These are phyloP conservation scores for Rotaria sp. DNA, from an alignment of 2,888 invertebrate species.

Conservation along the genomic window DNA sequence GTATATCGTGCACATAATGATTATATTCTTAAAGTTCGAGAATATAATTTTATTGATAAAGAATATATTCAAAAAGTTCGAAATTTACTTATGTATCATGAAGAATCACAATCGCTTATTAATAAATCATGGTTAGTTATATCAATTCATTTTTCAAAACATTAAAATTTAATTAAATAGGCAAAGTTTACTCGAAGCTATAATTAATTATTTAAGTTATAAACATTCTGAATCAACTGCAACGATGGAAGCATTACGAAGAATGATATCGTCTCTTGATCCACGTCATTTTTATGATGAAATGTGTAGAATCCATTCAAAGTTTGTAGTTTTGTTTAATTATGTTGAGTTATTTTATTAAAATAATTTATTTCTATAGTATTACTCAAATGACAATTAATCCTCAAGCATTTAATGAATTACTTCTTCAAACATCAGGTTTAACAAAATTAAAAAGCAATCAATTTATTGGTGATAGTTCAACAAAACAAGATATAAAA, in stretches of 20 bases:
- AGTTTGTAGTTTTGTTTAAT: neutral
- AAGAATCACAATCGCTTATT: neutral
- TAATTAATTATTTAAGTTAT: neutral
- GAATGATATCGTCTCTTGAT: neutral
- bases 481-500: neutral
- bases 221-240: neutral
- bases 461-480: neutral
- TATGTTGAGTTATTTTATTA: neutral
- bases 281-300: neutral
- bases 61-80: neutral
- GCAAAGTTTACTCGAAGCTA: neutral
- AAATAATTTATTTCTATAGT: neutral
- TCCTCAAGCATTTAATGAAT: neutral
- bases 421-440: neutral
- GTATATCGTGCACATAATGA: conserved; percentile 2
- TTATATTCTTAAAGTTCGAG: neutral
- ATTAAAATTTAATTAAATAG: neutral
- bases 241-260: too few relatives aligned
- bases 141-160: neutral
- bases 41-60: neutral
- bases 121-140: neutral
- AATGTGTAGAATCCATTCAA: neutral
- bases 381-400: neutral
- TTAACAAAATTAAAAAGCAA: neutral
- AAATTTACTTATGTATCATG: neutral